Evolutionary conservation across 2,797 vertebrate genomes (phyloP).

Genomic region (Pagetopsis macropterus): DNA sequence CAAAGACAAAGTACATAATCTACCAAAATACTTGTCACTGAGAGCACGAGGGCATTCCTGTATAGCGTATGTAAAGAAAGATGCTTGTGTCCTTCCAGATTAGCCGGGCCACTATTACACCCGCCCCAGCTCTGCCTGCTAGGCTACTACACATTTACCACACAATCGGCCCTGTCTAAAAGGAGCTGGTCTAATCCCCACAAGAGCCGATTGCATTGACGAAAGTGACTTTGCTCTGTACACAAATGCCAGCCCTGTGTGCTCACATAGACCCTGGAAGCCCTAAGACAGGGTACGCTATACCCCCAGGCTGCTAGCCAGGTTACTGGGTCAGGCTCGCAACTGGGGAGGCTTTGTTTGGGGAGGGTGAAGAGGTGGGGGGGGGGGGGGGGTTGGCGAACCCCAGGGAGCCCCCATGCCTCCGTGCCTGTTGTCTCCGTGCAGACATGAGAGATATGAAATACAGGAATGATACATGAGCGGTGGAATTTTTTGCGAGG

Average conservation of each 20-base stretch:
- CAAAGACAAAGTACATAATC: constrained; percentile 34
- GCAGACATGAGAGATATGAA: constrained; percentile 76
- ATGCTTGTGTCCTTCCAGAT: constrained; percentile 73
- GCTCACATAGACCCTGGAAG: constrained; percentile 61
- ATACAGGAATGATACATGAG: constrained; percentile 55
- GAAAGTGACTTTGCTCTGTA: constrained; percentile 77
- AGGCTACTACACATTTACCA: constrained; percentile 66
- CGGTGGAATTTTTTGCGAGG: constrained; percentile 41
- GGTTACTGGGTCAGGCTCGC: constrained; percentile 85
- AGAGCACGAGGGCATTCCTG: constrained; percentile 63
- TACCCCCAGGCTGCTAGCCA: constrained; percentile 79
- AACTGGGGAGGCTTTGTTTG: constrained; percentile 84
- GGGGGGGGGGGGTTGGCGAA: constrained; percentile 58
- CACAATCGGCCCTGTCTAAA: constrained; percentile 75
- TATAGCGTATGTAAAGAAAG: constrained; percentile 68
- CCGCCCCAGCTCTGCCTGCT: constrained; percentile 57
- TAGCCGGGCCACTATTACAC: constrained; percentile 63
- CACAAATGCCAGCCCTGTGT: constrained; percentile 73
- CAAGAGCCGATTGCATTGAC: constrained; percentile 73
- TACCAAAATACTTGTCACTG: constrained; percentile 38
- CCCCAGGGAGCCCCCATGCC: constrained; percentile 73
- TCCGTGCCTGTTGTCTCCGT: constrained; percentile 78
- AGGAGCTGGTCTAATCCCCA: constrained; percentile 76
- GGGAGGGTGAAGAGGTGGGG: constrained; percentile 61
- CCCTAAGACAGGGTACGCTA: constrained; percentile 72